Conservation (phyloP, 2,113 vertebrate genomes). For the Cochlearius cochlearius region DNA sequence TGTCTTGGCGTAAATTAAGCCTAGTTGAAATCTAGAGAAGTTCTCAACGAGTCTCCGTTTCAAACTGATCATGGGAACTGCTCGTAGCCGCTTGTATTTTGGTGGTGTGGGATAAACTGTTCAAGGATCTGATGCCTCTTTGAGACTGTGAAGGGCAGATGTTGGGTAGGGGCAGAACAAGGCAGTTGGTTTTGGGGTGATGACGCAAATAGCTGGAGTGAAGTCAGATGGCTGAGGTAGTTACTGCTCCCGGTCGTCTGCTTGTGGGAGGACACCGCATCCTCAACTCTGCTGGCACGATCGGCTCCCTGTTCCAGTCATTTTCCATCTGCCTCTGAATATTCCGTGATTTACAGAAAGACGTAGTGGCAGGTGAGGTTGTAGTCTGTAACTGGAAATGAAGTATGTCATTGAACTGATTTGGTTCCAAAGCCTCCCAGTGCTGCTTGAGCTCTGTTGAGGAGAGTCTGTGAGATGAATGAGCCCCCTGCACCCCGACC, state of each 20-base stretch:
- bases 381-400: conserved; percentile 31
- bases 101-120: not conserved
- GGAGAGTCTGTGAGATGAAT: not conserved
- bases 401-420: not conserved
- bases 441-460: not conserved
- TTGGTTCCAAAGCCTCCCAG: not conserved
- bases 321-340: not conserved
- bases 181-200: not conserved
- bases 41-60: not conserved
- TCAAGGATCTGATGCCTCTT: not conserved
- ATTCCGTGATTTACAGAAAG: not conserved
- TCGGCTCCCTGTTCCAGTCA: not conserved
- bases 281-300: not conserved
- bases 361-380: not conserved
- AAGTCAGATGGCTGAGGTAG: not conserved
- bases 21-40: not conserved
- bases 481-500: not conserved
- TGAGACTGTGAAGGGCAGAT: not conserved
- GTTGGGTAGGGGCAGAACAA: not conserved
- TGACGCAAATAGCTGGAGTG: not conserved
- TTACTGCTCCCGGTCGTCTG: not conserved
- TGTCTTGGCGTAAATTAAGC: not conserved
- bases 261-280: not conserved
- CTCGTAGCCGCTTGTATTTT: not conserved
- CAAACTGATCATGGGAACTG: not conserved